Conservation (phyloP, 2,797 vertebrate species). For the Lerista edwardsae region DNA sequence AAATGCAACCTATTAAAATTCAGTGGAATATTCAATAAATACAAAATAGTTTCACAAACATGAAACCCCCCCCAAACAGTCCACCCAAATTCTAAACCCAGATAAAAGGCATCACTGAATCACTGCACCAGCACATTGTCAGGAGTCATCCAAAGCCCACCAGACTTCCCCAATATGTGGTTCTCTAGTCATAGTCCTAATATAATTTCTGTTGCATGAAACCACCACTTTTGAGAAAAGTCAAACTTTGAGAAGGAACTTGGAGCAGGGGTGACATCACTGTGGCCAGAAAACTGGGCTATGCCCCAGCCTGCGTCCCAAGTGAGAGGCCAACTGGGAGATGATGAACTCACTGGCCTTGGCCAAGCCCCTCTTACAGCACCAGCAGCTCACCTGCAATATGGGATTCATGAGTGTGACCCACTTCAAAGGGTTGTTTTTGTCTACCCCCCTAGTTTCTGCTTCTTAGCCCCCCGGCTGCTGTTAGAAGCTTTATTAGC, state of each 20-base stretch:
- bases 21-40: no score
- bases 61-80: no score
- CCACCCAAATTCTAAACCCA: no score
- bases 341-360: background rate
- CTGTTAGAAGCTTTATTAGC: no score
- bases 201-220: no score
- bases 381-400: background rate
- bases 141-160: background rate
- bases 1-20: no score
- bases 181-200: background rate
- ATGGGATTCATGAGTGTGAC: background rate
- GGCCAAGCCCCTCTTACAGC: background rate
- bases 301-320: no score
- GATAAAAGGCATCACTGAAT: no score
- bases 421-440: background rate
- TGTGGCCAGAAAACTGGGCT: background rate
- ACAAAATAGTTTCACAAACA: no score
- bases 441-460: background rate
- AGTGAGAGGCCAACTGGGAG: no score
- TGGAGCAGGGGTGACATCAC: background rate
- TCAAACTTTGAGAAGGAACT: background rate
- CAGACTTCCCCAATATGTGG: background rate
- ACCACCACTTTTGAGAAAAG: background rate
- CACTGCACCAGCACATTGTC: background rate
- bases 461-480: background rate